Percentiles rank a stretch among this genome's conserved stretches.
These are phyloP conservation scores for Mactra quadrangularis DNA, from an alignment of 1,140 invertebrate genomes.

Conservation along the genomic window DNA sequence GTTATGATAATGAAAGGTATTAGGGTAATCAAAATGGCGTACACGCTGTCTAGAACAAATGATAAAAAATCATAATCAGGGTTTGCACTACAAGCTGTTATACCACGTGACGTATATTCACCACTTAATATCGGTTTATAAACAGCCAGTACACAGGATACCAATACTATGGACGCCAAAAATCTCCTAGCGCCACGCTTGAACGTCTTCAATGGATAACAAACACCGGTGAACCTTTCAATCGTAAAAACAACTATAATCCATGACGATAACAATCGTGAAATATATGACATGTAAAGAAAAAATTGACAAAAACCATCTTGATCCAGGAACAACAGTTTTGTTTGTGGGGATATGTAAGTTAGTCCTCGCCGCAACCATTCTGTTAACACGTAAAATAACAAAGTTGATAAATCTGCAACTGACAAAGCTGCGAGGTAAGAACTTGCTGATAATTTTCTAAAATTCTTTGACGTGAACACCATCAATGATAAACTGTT, in stretches of 20 bases:
- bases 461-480: constrained; percentile 74
- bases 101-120: constrained; percentile 24
- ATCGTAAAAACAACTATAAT: constrained; percentile 77
- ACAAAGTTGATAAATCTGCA: constrained; percentile 68
- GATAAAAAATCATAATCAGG: constrained; percentile 59
- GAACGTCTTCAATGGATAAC: constrained; percentile 64
- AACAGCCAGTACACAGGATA: constrained; percentile 60
- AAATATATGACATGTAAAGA: constrained; percentile 73
- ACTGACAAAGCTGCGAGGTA: constrained; percentile 70
- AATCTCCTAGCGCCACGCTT: constrained; percentile 60
- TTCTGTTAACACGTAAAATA: constrained; percentile 70
- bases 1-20: constrained; percentile 70
- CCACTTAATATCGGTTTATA: constrained; percentile 75
- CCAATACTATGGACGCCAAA: constrained; percentile 56
- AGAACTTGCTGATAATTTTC: constrained; percentile 74
- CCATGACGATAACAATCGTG: constrained; percentile 77
- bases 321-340: constrained; percentile 60
- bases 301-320: constrained; percentile 74
- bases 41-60: constrained; percentile 71
- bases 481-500: constrained; percentile 75
- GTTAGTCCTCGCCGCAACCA: constrained; percentile 70
- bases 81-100: constrained; percentile 54
- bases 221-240: constrained; percentile 77
- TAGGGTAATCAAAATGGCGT: constrained; percentile 67
- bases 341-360: background rate